Conservation (phyloP, 2,797 vertebrate species). For the Acropternis orthonyx region DNA sequence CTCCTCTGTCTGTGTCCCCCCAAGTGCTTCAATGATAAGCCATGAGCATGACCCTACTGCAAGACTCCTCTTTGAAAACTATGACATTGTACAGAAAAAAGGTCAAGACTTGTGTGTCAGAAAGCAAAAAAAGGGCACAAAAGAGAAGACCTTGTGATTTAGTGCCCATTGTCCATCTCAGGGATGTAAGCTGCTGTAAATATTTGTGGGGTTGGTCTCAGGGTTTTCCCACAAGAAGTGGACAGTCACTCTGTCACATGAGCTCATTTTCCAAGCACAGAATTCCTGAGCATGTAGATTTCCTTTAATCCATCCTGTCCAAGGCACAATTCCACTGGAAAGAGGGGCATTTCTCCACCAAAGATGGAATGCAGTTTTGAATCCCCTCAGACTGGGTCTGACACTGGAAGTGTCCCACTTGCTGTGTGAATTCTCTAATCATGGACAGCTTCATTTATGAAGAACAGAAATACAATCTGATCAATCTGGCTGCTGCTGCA, state of each 20-base stretch:
- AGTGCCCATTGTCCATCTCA: background rate
- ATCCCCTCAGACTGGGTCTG: background rate
- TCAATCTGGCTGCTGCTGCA: background rate
- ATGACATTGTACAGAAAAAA: background rate
- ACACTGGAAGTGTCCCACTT: background rate
- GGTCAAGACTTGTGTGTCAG: background rate
- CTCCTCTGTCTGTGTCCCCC: background rate
- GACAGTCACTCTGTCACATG: fast-evolving
- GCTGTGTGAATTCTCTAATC: background rate
- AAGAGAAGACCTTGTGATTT: background rate
- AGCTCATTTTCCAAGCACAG: background rate
- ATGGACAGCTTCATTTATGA: background rate
- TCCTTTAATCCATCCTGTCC: background rate
- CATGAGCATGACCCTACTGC: background rate
- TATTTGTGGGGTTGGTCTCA: background rate
- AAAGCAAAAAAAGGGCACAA: background rate
- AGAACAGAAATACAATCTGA: background rate
- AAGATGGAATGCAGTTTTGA: background rate
- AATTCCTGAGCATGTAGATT: background rate
- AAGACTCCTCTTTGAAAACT: background rate
- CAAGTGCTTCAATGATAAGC: background rate
- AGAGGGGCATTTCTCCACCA: background rate
- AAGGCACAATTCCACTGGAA: background rate
- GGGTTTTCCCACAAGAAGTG: background rate
- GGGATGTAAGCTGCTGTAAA: background rate